Percentiles rank a stretch among this genome's conserved stretches.
Conservation (phyloP, 1,140 invertebrate genomes). For the Heterodera schachtii region DNA sequence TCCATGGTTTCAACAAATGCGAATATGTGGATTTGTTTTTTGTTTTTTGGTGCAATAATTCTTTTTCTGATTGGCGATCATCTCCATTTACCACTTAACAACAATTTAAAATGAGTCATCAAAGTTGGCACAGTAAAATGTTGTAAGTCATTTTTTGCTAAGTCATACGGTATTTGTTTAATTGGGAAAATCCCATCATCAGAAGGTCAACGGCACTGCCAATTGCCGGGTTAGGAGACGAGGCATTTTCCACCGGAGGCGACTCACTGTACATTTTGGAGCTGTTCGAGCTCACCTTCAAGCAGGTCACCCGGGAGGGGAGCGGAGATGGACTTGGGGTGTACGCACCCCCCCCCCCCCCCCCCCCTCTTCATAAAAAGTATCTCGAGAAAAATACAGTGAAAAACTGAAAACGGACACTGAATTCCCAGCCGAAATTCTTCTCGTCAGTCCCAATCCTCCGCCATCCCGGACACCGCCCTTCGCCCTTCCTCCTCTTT, state of each 20-base stretch:
- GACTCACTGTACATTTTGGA: conserved; percentile 9
- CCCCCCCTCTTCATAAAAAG: no score
- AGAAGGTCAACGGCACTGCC: not conserved
- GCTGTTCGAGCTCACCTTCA: conserved; percentile 12
- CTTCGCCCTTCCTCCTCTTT: not conserved
- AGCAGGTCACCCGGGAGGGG: not conserved
- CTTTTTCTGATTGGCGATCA: no score
- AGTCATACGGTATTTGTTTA: not conserved
- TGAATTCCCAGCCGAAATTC: no score
- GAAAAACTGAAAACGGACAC: no score
- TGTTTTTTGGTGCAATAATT: no score
- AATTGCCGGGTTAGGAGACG: not conserved
- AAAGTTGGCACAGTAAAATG: not conserved
- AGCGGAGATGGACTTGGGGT: no score
- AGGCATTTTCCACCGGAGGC: not conserved
- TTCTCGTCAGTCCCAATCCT: no score
- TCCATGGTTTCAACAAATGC: not conserved
- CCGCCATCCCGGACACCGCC: no score
- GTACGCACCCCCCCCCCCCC: no score
- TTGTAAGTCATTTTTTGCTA: not conserved
- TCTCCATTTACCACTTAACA: no score
- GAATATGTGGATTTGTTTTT: no score
- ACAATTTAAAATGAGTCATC: not conserved
- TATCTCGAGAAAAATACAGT: no score
- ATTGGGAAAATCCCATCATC: not conserved